Evolutionary conservation across 2,113 vertebrate species (phyloP), one percentile per base, ranked within the genome.

Genomic region (Callipepla squamata): DNA sequence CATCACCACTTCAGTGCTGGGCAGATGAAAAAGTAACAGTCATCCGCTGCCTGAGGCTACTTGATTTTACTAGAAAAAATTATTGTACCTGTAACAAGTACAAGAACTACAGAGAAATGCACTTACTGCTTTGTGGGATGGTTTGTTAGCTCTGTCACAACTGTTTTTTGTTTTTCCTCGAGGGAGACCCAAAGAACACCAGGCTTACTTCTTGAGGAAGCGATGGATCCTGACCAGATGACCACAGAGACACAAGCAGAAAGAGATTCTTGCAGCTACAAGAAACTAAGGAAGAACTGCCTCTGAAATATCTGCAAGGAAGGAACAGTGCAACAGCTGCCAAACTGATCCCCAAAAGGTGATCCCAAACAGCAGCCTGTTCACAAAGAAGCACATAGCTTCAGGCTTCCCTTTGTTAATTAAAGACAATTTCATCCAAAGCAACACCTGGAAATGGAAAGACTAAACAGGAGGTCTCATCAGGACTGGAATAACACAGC

Each of bases 11-110:
- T 48, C 53, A 5, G 69, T 2, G n/a, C 74, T 42, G 70, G 74
- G 25, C 30, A 47, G 79, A 44, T 32, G 28, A 22, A 70, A 85
- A 86, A 66, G n/a, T n/a, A 82, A 23, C 11, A 62, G 25, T 21
- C 32, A 47, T 0, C 40, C 44, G 28, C 53, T 11, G 23, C 84
- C 78, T 0, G 14, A 55, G 55, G 77, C 32, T 45, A 50, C 26
- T 18, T 3, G 10, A 34, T 30, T 65, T 26, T 59, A 42, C 58
- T 2, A 32, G 44, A 17, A 48, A 72, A n/a, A 57, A 40, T 36
- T 3, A 53, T 51, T n/a, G 25, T 7, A 34, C 47, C 22, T 32
- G 4, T 2, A 65, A 65, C 0, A 0, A 38, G 19, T 1, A 18
- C 32, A 10, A 3, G 32, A 50, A 7, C 32, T 19, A 25, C 12